These are phyloP conservation scores for Drosophila kanapiae DNA, from an alignment of 1,140 invertebrate species.

Conservation along the genomic window DNA sequence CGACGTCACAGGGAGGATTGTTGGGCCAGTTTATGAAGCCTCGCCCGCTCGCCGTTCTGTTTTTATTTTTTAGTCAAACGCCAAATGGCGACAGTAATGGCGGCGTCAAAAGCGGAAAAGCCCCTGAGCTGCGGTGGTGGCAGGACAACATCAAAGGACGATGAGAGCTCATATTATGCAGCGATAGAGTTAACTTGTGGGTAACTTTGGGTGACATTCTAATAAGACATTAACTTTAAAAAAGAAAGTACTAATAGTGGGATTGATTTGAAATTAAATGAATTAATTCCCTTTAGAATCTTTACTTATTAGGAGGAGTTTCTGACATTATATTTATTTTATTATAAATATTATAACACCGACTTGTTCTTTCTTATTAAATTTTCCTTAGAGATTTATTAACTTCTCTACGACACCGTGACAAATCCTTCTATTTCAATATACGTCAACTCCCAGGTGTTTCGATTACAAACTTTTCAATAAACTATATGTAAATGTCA, in stretches of 20 bases:
- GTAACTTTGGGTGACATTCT: neutral
- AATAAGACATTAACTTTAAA: neutral
- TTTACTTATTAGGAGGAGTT: too few relatives aligned
- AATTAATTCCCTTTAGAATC: neutral
- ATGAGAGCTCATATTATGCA: constrained; percentile 31
- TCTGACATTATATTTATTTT: neutral
- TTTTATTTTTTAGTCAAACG: constrained; percentile 43
- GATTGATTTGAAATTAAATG: neutral
- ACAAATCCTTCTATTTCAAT: constrained; percentile 39
- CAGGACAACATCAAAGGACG: constrained; percentile 38
- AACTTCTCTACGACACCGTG: neutral
- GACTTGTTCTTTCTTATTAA: neutral
- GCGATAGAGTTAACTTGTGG: neutral
- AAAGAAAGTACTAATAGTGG: neutral
- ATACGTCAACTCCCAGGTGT: constrained; percentile 46
- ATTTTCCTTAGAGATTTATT: neutral
- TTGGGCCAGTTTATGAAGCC: constrained; percentile 19
- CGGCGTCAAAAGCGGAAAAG: constrained; percentile 59
- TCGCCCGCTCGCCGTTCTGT: constrained; percentile 8
- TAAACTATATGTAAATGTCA: constrained; percentile 63
- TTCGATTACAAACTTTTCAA: constrained; percentile 36
- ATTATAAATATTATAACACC: neutral
- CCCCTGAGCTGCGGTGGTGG: constrained; percentile 43
- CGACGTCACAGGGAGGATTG: neutral
- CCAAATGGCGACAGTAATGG: constrained; percentile 70